A percentile compares a stretch with the other conserved stretches of the same genome.
phyloP scores from a whole-genome alignment of 2,113 vertebrate genomes.

The Odobenus rosmarus region DNA sequence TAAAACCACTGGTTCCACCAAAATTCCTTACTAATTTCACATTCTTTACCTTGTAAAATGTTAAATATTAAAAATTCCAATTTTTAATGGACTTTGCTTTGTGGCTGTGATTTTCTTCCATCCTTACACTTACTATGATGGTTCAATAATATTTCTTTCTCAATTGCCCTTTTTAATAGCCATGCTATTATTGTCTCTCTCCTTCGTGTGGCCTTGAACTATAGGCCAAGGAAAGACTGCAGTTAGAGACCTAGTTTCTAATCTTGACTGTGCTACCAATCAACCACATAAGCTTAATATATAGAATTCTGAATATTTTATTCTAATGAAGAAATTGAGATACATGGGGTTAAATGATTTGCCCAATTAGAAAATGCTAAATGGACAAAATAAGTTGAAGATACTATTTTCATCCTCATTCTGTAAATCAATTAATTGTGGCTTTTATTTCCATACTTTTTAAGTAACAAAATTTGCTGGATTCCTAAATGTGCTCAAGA shows the following conservation, averaged over 20 bases:
- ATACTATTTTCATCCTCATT: neutral
- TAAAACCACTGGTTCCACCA: neutral
- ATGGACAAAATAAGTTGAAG: neutral
- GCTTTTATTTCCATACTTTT: neutral
- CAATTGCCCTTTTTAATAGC: neutral
- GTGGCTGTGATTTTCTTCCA: neutral
- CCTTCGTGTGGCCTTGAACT: neutral
- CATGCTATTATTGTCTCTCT: neutral
- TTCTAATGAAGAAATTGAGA: neutral
- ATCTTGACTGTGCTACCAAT: neutral
- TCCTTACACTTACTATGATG: neutral
- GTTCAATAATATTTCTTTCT: neutral
- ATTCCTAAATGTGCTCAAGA: neutral
- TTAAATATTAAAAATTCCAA: neutral
- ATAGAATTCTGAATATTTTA: neutral
- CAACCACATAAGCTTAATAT: neutral
- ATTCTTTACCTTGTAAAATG: neutral
- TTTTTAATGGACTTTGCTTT: neutral
- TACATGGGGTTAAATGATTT: neutral
- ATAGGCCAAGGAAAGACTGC: neutral
- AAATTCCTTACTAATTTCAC: neutral
- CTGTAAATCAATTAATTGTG: neutral
- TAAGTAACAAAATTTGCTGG: neutral
- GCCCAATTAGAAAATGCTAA: neutral
- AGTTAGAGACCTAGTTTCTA: slow-evolving; percentile 3